phyloP scores from a whole-genome alignment of 2,888 invertebrate genomes.

The Leptothorax acervorum region DNA sequence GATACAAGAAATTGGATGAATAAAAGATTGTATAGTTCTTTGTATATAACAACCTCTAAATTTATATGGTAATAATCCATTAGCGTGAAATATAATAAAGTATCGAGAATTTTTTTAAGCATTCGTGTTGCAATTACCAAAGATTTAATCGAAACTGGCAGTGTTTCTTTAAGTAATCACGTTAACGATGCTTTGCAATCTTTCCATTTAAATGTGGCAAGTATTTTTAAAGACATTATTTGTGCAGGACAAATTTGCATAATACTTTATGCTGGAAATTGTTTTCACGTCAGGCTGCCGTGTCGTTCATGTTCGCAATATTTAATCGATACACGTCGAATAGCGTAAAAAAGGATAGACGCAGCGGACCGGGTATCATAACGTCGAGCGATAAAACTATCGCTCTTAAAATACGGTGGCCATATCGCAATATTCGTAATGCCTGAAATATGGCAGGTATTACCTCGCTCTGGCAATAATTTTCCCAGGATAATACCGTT shows the following conservation, averaged over 20 bases:
- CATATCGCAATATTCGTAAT: conserved; percentile 63
- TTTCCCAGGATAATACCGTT: conserved; percentile 63
- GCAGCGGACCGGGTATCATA: conserved; percentile 37
- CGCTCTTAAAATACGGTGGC: conserved; percentile 59
- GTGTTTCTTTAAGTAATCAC: not conserved
- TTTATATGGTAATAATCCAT: conserved; percentile 7
- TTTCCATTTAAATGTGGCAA: conserved; percentile 1
- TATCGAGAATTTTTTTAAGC: not conserved
- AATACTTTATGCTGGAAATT: conserved; percentile 13
- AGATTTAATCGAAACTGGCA: not conserved
- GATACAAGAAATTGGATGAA: not conserved
- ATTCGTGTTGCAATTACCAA: not conserved
- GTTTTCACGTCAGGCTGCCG: not conserved
- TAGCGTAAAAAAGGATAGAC: conserved; percentile 21
- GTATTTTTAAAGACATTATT: conserved; percentile 20
- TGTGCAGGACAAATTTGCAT: not conserved
- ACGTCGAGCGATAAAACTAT: conserved; percentile 64
- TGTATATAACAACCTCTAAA: not conserved
- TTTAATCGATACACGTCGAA: conserved; percentile 60
- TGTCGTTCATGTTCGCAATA: conserved; percentile 48
- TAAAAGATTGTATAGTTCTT: not conserved
- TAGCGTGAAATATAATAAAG: not conserved
- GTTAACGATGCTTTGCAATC: not conserved
- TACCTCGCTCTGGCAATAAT: conserved; percentile 55
- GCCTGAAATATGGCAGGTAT: conserved; percentile 63